Evolutionary conservation across 1,140 invertebrate species (phyloP).

Genomic region (Panagrolaimus sp.): DNA sequence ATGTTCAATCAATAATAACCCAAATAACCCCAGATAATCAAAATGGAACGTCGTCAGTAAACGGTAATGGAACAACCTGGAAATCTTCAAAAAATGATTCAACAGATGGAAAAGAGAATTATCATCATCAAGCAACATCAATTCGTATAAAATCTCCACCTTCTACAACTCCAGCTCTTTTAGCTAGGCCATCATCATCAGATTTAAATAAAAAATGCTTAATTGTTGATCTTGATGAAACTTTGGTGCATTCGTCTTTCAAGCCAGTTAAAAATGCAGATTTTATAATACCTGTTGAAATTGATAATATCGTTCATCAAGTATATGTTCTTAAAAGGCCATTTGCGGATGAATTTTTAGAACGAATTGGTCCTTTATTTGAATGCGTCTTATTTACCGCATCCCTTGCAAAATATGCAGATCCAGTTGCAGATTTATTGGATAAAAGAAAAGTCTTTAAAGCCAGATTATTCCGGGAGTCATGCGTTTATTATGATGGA

Average conservation of each 20-base stretch:
- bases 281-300: conserved; percentile 97
- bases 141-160: background rate
- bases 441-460: conserved; percentile 88
- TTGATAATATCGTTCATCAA: conserved; percentile 96
- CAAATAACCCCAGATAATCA: conserved; percentile 8
- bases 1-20: conserved; percentile 12
- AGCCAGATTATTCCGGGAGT: conserved; percentile 92
- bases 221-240: conserved; percentile 99
- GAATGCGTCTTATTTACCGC: conserved; percentile 99
- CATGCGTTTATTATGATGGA: conserved; percentile 97
- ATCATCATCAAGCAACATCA: background rate
- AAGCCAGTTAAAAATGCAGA: conserved; percentile 98
- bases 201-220: conserved; percentile 97
- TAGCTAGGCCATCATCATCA: conserved; percentile 78
- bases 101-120: background rate
- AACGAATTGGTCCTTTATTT: conserved; percentile 93
- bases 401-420: conserved; percentile 96
- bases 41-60: conserved; percentile 5
- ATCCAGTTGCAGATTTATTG: conserved; percentile 94
- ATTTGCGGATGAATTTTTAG: conserved; percentile 96
- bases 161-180: conserved; percentile 60
- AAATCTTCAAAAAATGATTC: background rate
- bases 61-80: conserved; percentile 2
- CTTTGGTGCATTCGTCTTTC: conserved; percentile 98
- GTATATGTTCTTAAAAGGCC: conserved; percentile 98